Conservation (phyloP, 2,888 invertebrate species). For the Ametastegia equiseti region DNA sequence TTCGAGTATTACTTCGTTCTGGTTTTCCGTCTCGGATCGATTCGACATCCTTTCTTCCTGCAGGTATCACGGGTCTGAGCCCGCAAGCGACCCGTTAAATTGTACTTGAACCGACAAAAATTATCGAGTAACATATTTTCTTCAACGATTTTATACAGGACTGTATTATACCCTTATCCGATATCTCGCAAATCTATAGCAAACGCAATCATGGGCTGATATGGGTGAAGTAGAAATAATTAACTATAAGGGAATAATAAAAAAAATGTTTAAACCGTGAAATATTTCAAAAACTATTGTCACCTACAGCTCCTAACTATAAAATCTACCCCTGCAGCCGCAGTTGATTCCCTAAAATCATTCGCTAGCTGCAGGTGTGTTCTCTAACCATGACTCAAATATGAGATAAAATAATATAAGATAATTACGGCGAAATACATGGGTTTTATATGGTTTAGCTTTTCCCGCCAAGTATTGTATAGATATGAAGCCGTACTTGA, state of each 20-base stretch:
- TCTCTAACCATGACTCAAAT: too few species aligned
- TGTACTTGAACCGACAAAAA: not conserved
- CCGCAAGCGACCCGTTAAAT: constrained; percentile 7
- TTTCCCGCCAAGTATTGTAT: not conserved
- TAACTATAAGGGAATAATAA: not conserved
- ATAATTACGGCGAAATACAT: not conserved
- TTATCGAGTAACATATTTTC: not conserved
- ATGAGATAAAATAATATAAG: too few species aligned
- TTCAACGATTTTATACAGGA: too few species aligned
- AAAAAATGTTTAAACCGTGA: not conserved
- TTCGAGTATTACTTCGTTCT: constrained; percentile 26
- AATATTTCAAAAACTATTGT: not conserved
- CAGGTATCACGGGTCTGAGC: not conserved
- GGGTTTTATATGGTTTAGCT: too few species aligned
- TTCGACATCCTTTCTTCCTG: not conserved
- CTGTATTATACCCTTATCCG: too few species aligned
- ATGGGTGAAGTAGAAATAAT: too few species aligned
- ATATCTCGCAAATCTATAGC: not conserved
- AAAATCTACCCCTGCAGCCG: not conserved
- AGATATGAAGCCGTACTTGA: too few species aligned
- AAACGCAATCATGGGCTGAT: not conserved
- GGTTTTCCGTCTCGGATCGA: constrained; percentile 37
- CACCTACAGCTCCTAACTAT: too few species aligned
- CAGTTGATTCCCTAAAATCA: not conserved
- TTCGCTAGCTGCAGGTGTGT: not conserved